These are phyloP conservation scores for Daphoenositta chrysoptera DNA, from an alignment of 2,113 vertebrate genomes.

Conservation along the genomic window DNA sequence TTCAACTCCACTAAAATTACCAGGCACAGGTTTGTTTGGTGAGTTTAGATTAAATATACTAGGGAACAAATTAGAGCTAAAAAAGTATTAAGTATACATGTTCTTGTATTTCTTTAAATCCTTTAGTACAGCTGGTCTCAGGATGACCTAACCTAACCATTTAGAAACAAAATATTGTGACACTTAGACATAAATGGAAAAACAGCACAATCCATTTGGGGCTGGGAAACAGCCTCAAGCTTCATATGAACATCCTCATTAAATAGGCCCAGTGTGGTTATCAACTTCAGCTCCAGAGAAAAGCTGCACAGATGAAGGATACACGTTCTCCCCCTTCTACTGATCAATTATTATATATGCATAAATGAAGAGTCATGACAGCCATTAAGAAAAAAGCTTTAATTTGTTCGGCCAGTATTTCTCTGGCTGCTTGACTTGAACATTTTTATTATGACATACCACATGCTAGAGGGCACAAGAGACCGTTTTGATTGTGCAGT, in stretches of 20 bases:
- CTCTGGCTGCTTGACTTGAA: neutral
- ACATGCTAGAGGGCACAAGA: conserved; percentile 49
- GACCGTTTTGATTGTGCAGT: conserved; percentile 49
- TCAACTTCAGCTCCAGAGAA: neutral
- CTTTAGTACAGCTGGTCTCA: conserved; percentile 10
- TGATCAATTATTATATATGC: neutral
- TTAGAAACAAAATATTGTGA: conserved; percentile 49
- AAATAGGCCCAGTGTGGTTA: neutral
- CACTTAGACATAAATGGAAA: conserved; percentile 8
- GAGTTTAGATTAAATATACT: neutral
- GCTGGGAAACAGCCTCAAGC: neutral
- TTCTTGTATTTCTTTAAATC: neutral
- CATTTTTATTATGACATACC: neutral
- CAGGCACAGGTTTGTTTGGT: neutral
- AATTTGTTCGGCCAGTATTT: neutral
- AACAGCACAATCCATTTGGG: neutral
- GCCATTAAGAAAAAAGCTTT: neutral
- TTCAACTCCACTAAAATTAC: neutral
- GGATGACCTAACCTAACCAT: conserved; percentile 1
- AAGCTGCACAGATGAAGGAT: neutral
- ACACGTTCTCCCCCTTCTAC: neutral
- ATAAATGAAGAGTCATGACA: neutral
- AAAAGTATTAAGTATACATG: neutral
- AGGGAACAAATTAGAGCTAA: neutral
- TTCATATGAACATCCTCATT: neutral